A percentile compares a stretch with the other conserved stretches of the same genome.
phyloP scores from a whole-genome alignment of 2,888 invertebrate genomes.

The Sinopyrophorus schimmeli region DNA sequence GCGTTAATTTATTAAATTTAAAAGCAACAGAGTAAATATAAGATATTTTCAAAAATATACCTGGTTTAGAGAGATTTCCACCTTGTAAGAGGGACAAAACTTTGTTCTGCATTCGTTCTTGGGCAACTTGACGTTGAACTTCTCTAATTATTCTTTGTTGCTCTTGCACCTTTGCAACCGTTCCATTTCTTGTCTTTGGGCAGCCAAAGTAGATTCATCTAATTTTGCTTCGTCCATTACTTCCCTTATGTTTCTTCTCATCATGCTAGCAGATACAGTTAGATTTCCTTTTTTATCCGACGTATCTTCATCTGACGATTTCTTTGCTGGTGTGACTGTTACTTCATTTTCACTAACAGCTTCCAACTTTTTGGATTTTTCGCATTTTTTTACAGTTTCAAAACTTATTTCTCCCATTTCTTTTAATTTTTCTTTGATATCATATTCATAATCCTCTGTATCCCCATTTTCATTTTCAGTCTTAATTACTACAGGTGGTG shows the following conservation, averaged over 20 bases:
- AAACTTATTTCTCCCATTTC: constrained; percentile 63
- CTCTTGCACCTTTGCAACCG: constrained; percentile 79
- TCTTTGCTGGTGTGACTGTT: constrained; percentile 69
- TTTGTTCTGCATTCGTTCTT: constrained; percentile 71
- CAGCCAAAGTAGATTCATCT: constrained; percentile 88
- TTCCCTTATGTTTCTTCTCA: constrained; percentile 86
- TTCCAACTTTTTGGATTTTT: constrained; percentile 51
- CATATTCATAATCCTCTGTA: constrained; percentile 58
- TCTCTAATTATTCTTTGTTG: constrained; percentile 82
- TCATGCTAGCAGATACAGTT: constrained; percentile 58
- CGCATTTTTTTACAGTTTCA: constrained; percentile 55
- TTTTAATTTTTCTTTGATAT: constrained; percentile 65
- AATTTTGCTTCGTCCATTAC: constrained; percentile 92
- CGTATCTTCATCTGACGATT: constrained; percentile 41
- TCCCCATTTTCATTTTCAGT: constrained; percentile 41
- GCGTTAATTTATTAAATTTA: not conserved
- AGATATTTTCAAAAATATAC: constrained; percentile 33
- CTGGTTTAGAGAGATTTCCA: constrained; percentile 55
- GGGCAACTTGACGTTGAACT: constrained; percentile 77
- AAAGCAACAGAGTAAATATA: not conserved
- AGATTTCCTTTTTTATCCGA: constrained; percentile 34
- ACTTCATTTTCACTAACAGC: constrained; percentile 73
- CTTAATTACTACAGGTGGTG: constrained; percentile 20
- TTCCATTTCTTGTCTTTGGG: constrained; percentile 92
- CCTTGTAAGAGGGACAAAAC: constrained; percentile 75